Base-by-base conservation (phyloP, 30 jellyfish, hydroid and myxozoan species). In the Chironex yamaguchii region DNA sequence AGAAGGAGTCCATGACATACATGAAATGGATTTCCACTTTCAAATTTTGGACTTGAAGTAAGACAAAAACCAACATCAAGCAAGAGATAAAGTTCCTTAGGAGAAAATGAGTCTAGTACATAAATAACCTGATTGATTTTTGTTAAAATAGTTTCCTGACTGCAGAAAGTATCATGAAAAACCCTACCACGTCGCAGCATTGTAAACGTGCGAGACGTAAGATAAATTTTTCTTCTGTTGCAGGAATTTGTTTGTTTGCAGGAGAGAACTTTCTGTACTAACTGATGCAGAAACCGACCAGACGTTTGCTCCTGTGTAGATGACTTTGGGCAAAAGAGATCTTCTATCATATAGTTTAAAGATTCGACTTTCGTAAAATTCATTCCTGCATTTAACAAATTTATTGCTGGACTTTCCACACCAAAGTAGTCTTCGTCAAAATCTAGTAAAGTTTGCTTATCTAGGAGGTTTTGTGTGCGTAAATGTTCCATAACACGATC, bases 351-450 rank as follows among this genome's bases (percentile, higher is more conserved):
- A 27, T 62, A 63, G 34, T 66, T 23, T 2, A 80, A n/a, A 0
- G 20, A 42, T 1, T 63, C 34, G 3, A 26, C 28, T n/a, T 27
- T 32, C 31, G 42, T 64, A 29, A 80, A 31, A 9, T 62, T 27
- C 23, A 80, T 23, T 22, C 91, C 91, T 29, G 49, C 22, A 58
- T 80, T 63, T n/a, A 80, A 58, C 1, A 63, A 14, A 12, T 36
- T 48, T 62, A 52, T 74, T 21, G 67, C 88, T 6, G 74, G 87
- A 30, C 91, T 80, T 36, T 80, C 91, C 26, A 80, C 91, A 27
- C 91, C 91, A 35, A 80, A 80, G 42, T 48, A 80, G 30, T 80
- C 91, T 80, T 80, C 91, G 49, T 80, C 91, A 13, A 80, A 52
- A 67, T 80, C 91, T 2, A 80, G 21, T 30, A 80, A 80, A 4